Base-by-base conservation (phyloP, 2,797 vertebrate genomes). In the Hapalemur alaotrensis region DNA sequence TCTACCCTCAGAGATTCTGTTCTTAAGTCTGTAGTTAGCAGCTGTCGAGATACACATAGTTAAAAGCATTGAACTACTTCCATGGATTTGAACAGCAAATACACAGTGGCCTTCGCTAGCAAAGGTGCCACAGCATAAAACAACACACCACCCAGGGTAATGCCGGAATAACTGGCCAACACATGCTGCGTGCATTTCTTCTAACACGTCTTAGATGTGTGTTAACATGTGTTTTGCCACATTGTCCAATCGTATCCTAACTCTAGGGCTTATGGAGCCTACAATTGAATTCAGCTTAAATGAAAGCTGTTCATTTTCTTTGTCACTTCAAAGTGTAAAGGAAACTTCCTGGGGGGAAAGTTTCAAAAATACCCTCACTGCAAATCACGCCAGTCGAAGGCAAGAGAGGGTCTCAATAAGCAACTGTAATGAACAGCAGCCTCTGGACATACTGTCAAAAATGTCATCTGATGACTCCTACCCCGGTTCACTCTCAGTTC, bases 391-490 rank as follows among this genome's bases (percentile, higher is more conserved):
- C 65, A 17, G 57, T 4, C 0, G 23, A 93, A 97, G 85, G 82
- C 80, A 70, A 75, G 69, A 59, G 20, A 86, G 59, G 28, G 52
- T 85, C 95, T 97, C 96, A 50, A 52, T 63, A 52, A 95, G 86
- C 69, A 78, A 83, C 94, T 35, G 3, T 95, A 89, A 93, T 54
- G 85, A 96, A 76, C 73, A 93, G 85, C 0, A 0, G 92, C 94
- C 96, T 83, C 69, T 48, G 93, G 92, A 93, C 79, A 43, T 9
- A 4, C 94, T 96, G 96, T 89, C 96, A 93, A 52, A 95, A 89
- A 67, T 83, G 82, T 95, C 93, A 87, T 52, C 93, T 65, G 23
- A 38, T 43, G 92, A 83, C 82, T 95, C 52, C 46, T 80, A 43
- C 30, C 81, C 69, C 43, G 52, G 73, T 23, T 95, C 70, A 9